Evolutionary conservation across 2,113 vertebrate genomes (phyloP).

Genomic region (Spea bombifrons): DNA sequence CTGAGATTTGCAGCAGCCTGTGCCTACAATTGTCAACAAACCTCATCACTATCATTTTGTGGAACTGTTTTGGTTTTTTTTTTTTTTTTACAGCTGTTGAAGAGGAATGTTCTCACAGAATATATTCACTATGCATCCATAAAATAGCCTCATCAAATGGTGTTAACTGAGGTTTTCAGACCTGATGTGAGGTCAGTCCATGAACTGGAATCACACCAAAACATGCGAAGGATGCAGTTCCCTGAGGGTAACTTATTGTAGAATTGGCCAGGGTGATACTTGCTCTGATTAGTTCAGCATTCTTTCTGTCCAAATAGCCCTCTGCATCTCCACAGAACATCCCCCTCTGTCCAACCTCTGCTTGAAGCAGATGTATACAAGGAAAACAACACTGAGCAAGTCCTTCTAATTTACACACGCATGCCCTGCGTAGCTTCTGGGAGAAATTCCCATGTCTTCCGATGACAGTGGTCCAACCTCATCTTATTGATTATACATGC

Average conservation of each 20-base stretch:
- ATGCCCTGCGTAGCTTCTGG: conserved; percentile 14
- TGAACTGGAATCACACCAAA: conserved; percentile 33
- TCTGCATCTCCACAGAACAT: conserved; percentile 28
- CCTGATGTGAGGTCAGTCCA: conserved; percentile 4
- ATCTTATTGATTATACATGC: conserved; percentile 39
- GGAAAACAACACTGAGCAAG: conserved; percentile 21
- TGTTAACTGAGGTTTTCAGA: conserved; percentile 29
- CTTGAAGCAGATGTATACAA: conserved; percentile 26
- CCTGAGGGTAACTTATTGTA: conserved; percentile 23
- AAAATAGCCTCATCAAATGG: conserved; percentile 41
- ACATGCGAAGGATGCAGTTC: conserved; percentile 31
- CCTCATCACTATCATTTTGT: neutral
- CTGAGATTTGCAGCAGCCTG: too few species aligned
- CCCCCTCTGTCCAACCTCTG: conserved; percentile 14
- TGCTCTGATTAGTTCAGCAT: conserved; percentile 40
- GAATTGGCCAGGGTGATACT: conserved; percentile 21
- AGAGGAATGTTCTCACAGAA: conserved; percentile 44
- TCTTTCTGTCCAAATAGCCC: conserved; percentile 27
- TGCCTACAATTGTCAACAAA: neutral
- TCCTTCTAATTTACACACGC: conserved; percentile 24
- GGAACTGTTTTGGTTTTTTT: neutral
- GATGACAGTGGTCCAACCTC: conserved; percentile 24
- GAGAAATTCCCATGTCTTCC: conserved; percentile 32
- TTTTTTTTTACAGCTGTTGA: conserved; percentile 37
- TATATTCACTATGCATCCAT: conserved; percentile 26